phyloP scores from a whole-genome alignment of 2,113 vertebrate genomes.

The Pelobates fuscus region DNA sequence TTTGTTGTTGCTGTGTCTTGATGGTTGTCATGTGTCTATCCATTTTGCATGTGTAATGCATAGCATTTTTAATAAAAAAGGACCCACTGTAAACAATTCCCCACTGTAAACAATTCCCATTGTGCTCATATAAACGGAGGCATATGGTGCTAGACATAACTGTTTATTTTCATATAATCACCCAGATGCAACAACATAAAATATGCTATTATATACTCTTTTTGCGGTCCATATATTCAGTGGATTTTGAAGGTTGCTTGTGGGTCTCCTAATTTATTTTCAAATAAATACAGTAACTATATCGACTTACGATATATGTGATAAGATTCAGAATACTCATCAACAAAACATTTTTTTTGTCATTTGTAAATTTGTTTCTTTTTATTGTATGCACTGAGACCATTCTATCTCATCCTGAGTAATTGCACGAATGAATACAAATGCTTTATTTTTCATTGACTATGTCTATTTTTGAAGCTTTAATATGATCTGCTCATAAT shows the following conservation, averaged over 20 bases:
- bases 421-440: slow-evolving; percentile 31
- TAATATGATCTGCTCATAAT: slow-evolving; percentile 28
- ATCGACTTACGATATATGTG: no score
- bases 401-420: slow-evolving; percentile 27
- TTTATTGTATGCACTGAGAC: slow-evolving; percentile 27
- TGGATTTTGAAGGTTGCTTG: slow-evolving; percentile 23
- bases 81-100: neutral
- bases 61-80: neutral
- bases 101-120: slow-evolving; percentile 1
- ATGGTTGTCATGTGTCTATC: neutral
- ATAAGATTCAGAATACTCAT: slow-evolving; percentile 20
- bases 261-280: slow-evolving; percentile 27
- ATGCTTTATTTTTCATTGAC: slow-evolving; percentile 40
- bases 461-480: slow-evolving; percentile 19
- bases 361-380: slow-evolving; percentile 37
- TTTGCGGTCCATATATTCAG: slow-evolving; percentile 5
- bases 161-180: slow-evolving; percentile 43
- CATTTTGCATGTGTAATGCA: neutral
- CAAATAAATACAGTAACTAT: slow-evolving; percentile 31
- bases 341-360: slow-evolving; percentile 35
- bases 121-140: neutral
- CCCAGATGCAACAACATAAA: slow-evolving; percentile 17
- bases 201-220: slow-evolving; percentile 4
- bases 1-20: neutral
- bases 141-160: slow-evolving; percentile 28